phyloP scores from a whole-genome alignment of 64 coral and sea anemone genomes.

The Pocillopora damicornis region DNA sequence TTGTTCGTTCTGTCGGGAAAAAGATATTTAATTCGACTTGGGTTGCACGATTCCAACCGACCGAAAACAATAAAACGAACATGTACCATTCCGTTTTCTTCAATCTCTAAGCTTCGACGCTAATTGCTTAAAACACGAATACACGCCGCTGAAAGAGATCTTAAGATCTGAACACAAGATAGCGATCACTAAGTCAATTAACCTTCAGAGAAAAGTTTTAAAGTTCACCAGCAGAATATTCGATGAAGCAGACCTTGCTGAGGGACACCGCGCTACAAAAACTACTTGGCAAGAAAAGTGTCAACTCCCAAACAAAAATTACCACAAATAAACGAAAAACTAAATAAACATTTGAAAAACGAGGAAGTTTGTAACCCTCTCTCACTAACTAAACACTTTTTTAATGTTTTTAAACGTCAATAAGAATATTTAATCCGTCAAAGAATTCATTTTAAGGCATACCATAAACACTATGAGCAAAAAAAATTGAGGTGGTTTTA shows the following conservation, averaged over 20 bases:
- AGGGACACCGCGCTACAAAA: neutral
- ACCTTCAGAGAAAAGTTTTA: neutral
- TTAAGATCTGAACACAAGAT: neutral
- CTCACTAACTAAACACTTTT: neutral
- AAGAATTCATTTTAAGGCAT: neutral
- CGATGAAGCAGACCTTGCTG: neutral
- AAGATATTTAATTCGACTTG: no score
- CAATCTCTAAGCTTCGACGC: neutral
- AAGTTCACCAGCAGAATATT: neutral
- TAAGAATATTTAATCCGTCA: neutral
- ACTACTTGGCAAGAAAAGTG: neutral
- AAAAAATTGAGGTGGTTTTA: neutral
- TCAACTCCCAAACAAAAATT: neutral
- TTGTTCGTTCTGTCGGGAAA: no score
- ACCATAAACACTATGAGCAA: neutral
- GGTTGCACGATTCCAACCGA: no score
- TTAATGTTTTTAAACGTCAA: neutral
- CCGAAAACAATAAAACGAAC: neutral
- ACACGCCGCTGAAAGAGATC: neutral
- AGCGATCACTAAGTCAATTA: neutral
- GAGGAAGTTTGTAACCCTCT: neutral
- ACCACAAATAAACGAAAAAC: neutral
- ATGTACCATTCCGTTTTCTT: neutral
- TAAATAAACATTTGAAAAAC: neutral
- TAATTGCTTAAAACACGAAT: neutral